Percentiles rank a stretch among this genome's conserved stretches.
Evolutionary conservation across 1,140 invertebrate genomes (phyloP).

Genomic region (Octopus sinensis): DNA sequence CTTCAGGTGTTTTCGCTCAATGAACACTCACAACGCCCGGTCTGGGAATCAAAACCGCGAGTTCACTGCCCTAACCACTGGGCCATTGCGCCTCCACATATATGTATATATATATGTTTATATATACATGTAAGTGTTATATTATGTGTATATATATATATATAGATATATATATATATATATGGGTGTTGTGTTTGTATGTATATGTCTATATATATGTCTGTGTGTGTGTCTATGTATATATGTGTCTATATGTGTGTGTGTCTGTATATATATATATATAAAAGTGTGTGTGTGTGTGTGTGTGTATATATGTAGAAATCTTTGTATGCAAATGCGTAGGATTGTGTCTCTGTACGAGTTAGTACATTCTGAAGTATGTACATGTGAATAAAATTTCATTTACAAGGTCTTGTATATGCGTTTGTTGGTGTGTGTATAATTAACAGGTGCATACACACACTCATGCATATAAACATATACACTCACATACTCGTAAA

Average conservation of each 20-base stretch:
- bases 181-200: neutral
- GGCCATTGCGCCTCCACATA: too few relatives aligned
- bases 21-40: too few relatives aligned
- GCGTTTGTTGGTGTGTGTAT: neutral
- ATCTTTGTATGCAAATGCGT: neutral
- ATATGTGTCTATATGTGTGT: neutral
- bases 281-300: neutral
- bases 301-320: neutral
- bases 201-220: neutral
- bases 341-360: neutral
- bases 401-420: neutral
- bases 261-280: neutral
- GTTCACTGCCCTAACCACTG: too few relatives aligned
- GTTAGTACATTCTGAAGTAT: neutral
- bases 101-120: neutral
- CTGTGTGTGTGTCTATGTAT: neutral
- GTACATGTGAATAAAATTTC: neutral
- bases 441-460: neutral
- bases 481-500: neutral
- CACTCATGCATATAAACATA: neutral
- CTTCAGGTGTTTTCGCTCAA: too few relatives aligned
- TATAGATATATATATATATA: neutral
- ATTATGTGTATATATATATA: neutral
- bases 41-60: too few relatives aligned
- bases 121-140: neutral